Evolutionary conservation across 2,888 invertebrate species (phyloP).

Genomic region (Zhuqinia jingwanae): DNA sequence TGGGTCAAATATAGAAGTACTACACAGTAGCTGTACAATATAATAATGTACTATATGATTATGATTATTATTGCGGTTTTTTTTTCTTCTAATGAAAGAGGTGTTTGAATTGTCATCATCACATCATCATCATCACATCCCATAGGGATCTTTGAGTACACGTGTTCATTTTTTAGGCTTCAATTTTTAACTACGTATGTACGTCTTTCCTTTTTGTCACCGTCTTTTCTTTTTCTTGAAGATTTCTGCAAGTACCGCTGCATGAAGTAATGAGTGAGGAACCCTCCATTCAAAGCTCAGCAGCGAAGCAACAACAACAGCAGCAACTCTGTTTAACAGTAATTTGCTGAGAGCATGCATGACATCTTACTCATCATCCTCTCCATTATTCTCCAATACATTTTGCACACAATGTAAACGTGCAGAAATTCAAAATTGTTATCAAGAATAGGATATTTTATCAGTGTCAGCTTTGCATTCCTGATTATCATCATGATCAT

Average conservation of each 20-base stretch:
- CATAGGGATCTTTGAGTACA: background rate
- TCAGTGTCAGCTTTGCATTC: background rate
- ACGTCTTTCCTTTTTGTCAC: constrained; percentile 1
- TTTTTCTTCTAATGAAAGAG: constrained; percentile 26
- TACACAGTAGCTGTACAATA: background rate
- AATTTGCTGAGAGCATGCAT: constrained; percentile 22
- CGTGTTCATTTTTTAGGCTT: background rate
- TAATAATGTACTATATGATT: background rate
- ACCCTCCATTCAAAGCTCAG: no score
- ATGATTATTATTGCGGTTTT: constrained; percentile 26
- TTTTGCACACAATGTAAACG: no score
- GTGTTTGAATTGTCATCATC: constrained; percentile 19
- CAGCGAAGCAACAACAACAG: no score
- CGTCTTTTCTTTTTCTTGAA: background rate
- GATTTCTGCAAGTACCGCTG: background rate
- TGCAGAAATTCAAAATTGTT: no score
- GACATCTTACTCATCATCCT: constrained; percentile 22
- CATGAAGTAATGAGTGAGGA: background rate
- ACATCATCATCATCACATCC: background rate
- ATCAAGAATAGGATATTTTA: background rate
- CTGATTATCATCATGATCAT: constrained; percentile 29
- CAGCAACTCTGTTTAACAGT: constrained; percentile 1
- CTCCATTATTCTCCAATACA: background rate
- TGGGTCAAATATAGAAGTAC: constrained; percentile 27
- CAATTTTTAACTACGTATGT: no score